Percentiles rank a stretch among this genome's conserved stretches.
These are phyloP conservation scores for Ischnus inquisitorius DNA, from an alignment of 2,888 invertebrate species.

Conservation along the genomic window DNA sequence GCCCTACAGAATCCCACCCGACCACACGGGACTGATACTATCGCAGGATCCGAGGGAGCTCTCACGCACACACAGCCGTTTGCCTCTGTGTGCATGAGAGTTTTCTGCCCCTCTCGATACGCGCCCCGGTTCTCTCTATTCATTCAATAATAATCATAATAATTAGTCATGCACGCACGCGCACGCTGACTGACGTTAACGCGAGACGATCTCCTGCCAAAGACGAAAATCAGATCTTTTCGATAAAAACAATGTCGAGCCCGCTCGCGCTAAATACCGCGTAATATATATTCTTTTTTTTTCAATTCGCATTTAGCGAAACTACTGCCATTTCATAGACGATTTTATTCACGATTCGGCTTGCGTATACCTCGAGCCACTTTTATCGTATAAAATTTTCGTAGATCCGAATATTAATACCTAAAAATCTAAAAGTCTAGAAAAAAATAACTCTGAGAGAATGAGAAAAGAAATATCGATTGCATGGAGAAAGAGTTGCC, in stretches of 20 bases:
- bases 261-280: neutral
- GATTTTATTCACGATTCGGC: too few relatives aligned
- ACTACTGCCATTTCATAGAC: too few relatives aligned
- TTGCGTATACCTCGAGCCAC: too few relatives aligned
- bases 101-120: conserved; percentile 15
- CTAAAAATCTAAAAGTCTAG: too few relatives aligned
- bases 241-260: neutral
- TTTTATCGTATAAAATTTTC: too few relatives aligned
- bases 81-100: neutral
- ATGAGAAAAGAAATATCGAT: too few relatives aligned
- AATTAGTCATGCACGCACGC: conserved; percentile 20
- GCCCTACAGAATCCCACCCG: conserved; percentile 26
- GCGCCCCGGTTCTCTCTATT: conserved; percentile 8
- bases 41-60: conserved; percentile 21
- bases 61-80: neutral
- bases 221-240: neutral
- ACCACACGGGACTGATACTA: neutral
- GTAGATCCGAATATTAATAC: too few relatives aligned
- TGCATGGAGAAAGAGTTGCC: too few relatives aligned
- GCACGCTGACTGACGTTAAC: conserved; percentile 4
- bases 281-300: neutral
- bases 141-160: conserved; percentile 15
- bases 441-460: neutral
- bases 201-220: neutral
- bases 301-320: too few relatives aligned